A percentile compares a stretch with the other conserved stretches of the same genome.
These are phyloP conservation scores for Alcedo quadribrachys DNA, from an alignment of 2,797 vertebrate genomes.

Conservation along the genomic window DNA sequence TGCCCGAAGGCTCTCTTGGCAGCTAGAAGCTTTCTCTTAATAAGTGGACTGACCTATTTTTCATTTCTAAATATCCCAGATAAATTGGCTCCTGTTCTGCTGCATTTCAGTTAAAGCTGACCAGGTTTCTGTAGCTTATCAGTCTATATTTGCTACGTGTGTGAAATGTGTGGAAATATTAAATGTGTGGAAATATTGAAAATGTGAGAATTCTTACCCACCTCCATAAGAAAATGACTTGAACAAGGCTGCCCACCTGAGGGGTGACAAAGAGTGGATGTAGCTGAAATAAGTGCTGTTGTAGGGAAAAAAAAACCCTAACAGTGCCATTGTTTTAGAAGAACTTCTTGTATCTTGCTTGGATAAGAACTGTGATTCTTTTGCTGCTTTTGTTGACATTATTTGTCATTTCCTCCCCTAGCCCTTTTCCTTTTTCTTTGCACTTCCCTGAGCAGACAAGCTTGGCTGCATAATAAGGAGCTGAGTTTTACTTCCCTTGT, in stretches of 20 bases:
- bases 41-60: neutral
- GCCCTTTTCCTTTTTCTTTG: neutral
- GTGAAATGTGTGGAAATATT: neutral
- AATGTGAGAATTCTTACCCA: neutral
- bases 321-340: neutral
- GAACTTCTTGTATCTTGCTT: neutral
- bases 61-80: neutral
- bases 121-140: neutral
- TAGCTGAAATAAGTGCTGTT: neutral
- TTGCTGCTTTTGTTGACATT: neutral
- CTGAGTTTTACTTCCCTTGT: neutral
- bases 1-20: constrained; percentile 1
- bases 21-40: neutral
- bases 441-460: neutral
- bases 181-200: neutral
- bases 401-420: neutral
- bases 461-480: neutral
- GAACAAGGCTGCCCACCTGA: neutral
- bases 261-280: neutral
- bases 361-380: neutral
- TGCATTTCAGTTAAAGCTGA: neutral
- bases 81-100: neutral
- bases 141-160: accelerated
- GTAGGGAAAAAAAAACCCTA: neutral
- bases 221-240: neutral